A percentile compares a stretch with the other conserved stretches of the same genome.
These are phyloP conservation scores for Lutra lutra DNA, from an alignment of 2,797 vertebrate genomes.

Conservation along the genomic window DNA sequence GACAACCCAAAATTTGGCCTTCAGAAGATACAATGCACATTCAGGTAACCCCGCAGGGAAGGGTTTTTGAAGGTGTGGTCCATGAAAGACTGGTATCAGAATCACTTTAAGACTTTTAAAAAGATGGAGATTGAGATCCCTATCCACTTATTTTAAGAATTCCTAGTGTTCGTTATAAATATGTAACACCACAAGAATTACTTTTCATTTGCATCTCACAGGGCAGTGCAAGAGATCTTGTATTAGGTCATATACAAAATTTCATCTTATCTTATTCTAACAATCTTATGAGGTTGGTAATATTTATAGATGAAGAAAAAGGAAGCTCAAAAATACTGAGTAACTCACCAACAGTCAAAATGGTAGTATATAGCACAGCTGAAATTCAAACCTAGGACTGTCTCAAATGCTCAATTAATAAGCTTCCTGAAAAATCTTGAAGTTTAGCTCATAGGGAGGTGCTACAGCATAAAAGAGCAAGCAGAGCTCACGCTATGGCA, in stretches of 20 bases:
- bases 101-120: not conserved
- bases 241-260: not conserved
- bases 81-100: not conserved
- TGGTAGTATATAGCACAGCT: not conserved
- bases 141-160: not conserved
- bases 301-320: constrained; percentile 13
- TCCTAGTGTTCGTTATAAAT: not conserved
- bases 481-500: not conserved
- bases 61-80: not conserved
- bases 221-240: not conserved
- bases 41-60: not conserved
- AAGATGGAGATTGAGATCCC: not conserved
- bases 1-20: not conserved
- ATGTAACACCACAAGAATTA: not conserved
- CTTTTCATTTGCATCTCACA: not conserved
- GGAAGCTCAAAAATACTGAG: not conserved
- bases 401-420: not conserved
- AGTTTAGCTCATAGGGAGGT: not conserved
- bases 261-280: not conserved
- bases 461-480: not conserved
- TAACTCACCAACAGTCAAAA: not conserved
- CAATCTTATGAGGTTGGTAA: not conserved
- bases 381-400: not conserved
- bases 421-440: constrained; percentile 1
- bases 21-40: not conserved